These are phyloP conservation scores for Resseliella maxima DNA, from an alignment of 2,888 invertebrate species.

Conservation along the genomic window DNA sequence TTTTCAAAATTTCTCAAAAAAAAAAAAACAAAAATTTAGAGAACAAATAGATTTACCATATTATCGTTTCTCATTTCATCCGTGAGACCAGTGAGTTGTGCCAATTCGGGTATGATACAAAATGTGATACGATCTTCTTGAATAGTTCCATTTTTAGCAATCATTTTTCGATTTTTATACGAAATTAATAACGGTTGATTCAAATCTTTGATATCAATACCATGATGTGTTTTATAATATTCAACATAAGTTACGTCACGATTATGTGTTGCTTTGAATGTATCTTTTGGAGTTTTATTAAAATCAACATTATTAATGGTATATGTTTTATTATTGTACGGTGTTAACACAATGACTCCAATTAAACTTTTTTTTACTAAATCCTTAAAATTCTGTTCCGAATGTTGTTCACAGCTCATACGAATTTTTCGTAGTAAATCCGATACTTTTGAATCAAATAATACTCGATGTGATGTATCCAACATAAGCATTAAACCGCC, in stretches of 20 bases:
- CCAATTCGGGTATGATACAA: constrained; percentile 88
- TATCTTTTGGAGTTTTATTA: constrained; percentile 75
- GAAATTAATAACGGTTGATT: constrained; percentile 83
- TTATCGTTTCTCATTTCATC: constrained; percentile 86
- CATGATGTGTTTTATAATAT: constrained; percentile 85
- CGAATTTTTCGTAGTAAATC: constrained; percentile 74
- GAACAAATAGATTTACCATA: no score
- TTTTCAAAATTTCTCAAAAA: no score
- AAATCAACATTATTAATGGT: constrained; percentile 87
- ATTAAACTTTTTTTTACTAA: constrained; percentile 70
- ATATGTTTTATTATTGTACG: constrained; percentile 89
- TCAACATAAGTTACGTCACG: constrained; percentile 67
- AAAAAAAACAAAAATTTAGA: not conserved
- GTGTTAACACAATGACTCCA: constrained; percentile 81
- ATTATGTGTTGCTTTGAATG: constrained; percentile 75
- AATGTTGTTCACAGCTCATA: constrained; percentile 66
- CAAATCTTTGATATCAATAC: constrained; percentile 77
- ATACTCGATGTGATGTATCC: constrained; percentile 82
- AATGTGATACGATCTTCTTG: constrained; percentile 71
- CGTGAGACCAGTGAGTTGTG: constrained; percentile 87
- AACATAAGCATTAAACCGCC: constrained; percentile 88
- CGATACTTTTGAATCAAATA: constrained; percentile 84
- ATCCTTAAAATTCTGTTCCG: constrained; percentile 67
- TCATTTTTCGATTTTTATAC: constrained; percentile 65
- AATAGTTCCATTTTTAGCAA: constrained; percentile 71